Evolutionary conservation across 2,888 invertebrate species (phyloP).

Genomic region (Biston stratarius): DNA sequence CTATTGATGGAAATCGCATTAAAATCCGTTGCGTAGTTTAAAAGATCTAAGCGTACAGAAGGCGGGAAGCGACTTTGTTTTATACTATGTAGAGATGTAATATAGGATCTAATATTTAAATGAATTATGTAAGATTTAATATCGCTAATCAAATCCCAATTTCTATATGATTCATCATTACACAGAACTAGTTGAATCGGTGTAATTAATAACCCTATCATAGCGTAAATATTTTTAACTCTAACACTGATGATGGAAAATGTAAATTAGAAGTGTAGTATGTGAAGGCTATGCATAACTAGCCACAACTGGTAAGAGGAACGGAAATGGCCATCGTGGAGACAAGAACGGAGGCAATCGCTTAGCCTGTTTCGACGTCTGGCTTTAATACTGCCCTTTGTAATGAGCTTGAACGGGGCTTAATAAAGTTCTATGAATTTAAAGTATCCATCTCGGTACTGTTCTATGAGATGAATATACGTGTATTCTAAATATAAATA

Average conservation of each 20-base stretch:
- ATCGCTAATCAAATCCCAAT: constrained; percentile 21
- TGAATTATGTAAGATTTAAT: constrained; percentile 5
- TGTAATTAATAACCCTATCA: constrained; percentile 13
- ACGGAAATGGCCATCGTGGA: constrained; percentile 77
- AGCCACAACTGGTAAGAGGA: constrained; percentile 61
- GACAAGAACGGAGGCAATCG: constrained; percentile 59
- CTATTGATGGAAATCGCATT: no score
- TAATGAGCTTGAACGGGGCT: constrained; percentile 19
- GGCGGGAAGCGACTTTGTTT: no score
- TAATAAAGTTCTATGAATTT: not conserved
- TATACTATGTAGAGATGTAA: no score
- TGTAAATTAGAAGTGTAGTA: constrained; percentile 35
- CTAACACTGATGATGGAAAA: constrained; percentile 31
- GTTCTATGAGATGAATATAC: not conserved
- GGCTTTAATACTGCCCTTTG: constrained; percentile 51
- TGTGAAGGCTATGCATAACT: constrained; percentile 48
- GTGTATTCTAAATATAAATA: not conserved
- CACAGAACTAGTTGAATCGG: constrained; percentile 8
- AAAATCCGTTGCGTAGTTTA: no score
- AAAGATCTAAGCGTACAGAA: no score
- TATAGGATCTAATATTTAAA: constrained; percentile 4
- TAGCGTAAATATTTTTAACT: constrained; percentile 16
- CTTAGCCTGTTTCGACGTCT: constrained; percentile 52
- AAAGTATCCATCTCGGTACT: constrained; percentile 13
- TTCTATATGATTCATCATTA: constrained; percentile 24